These are phyloP conservation scores for Cabera pusaria DNA, from an alignment of 2,888 invertebrate species.

Conservation along the genomic window DNA sequence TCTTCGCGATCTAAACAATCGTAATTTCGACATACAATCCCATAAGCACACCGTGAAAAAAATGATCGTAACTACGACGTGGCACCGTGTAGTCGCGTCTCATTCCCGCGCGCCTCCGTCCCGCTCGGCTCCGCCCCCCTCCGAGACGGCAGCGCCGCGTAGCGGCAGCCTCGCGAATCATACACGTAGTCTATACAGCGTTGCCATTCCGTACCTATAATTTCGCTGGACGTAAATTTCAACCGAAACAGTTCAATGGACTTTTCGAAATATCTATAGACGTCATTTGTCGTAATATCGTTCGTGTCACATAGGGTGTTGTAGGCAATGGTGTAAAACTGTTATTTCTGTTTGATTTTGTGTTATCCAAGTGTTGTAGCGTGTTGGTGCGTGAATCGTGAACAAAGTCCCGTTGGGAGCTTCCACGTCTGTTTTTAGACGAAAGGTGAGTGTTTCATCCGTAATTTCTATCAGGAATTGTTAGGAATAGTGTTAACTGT, in stretches of 20 bases:
- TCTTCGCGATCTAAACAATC: constrained; percentile 72
- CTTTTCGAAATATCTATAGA: constrained; percentile 77
- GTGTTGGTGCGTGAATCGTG: constrained; percentile 75
- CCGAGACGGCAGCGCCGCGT: constrained; percentile 68
- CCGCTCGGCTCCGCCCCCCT: constrained; percentile 72
- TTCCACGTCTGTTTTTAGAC: constrained; percentile 61
- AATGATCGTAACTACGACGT: constrained; percentile 51
- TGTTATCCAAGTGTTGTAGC: constrained; percentile 73
- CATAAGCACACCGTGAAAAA: constrained; percentile 65
- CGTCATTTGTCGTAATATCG: constrained; percentile 67
- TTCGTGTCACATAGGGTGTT: constrained; percentile 63
- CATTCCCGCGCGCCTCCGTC: constrained; percentile 60
- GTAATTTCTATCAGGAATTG: constrained; percentile 21
- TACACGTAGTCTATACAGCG: constrained; percentile 74
- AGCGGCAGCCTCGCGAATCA: constrained; percentile 69
- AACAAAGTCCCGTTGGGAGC: constrained; percentile 69
- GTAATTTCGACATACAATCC: constrained; percentile 66
- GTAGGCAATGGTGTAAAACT: constrained; percentile 68
- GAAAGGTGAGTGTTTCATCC: constrained; percentile 57
- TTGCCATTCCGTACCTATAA: constrained; percentile 83
- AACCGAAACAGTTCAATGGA: constrained; percentile 83
- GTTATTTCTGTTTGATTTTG: constrained; percentile 64
- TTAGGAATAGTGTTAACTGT: constrained; percentile 30
- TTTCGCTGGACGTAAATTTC: constrained; percentile 84
- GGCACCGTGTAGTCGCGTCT: constrained; percentile 49